A percentile compares a stretch with the other conserved stretches of the same genome.
Evolutionary conservation across 1,140 invertebrate genomes (phyloP).

Genomic region (Temnothorax longispinosus): DNA sequence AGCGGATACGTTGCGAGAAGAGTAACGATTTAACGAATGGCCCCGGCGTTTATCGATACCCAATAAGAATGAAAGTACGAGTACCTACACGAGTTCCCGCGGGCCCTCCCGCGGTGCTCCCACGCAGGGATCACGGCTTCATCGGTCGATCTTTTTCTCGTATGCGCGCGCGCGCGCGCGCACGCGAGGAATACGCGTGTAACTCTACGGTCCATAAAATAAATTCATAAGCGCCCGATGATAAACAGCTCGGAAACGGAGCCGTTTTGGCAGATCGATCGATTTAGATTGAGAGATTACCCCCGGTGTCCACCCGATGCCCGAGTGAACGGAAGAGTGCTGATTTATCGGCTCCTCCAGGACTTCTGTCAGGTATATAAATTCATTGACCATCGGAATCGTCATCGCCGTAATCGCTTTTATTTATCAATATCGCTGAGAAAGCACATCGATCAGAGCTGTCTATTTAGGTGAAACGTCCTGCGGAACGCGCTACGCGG

Average conservation of each 20-base stretch:
- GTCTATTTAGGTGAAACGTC: slow-evolving; percentile 70
- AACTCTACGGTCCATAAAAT: slow-evolving; percentile 63
- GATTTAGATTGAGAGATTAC: slow-evolving; percentile 84
- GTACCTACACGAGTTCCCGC: slow-evolving; percentile 76
- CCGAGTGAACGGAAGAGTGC: slow-evolving; percentile 18
- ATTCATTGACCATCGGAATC: slow-evolving; percentile 76
- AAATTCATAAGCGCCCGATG: slow-evolving; percentile 74
- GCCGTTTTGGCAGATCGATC: slow-evolving; percentile 78
- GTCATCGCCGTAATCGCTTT: slow-evolving; percentile 76
- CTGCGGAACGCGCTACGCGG: slow-evolving; percentile 44
- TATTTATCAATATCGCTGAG: slow-evolving; percentile 76
- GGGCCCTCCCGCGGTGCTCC: slow-evolving; percentile 79
- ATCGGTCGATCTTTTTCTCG: slow-evolving; percentile 64
- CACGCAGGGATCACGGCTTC: slow-evolving; percentile 77
- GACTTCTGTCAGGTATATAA: slow-evolving; percentile 74
- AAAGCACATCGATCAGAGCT: slow-evolving; percentile 71
- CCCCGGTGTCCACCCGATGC: slow-evolving; percentile 72
- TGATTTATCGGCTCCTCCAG: slow-evolving; percentile 79
- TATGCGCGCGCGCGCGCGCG: slow-evolving; percentile 29
- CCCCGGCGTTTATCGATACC: slow-evolving; percentile 71
- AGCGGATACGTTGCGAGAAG: slow-evolving; percentile 16
- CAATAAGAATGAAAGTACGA: slow-evolving; percentile 76
- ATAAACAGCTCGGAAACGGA: slow-evolving; percentile 79
- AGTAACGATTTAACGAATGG: slow-evolving; percentile 73
- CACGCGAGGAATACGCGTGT: slow-evolving; percentile 42